Base-by-base conservation (phyloP, 2,888 invertebrate species). In the Camptogramma bilineatum region DNA sequence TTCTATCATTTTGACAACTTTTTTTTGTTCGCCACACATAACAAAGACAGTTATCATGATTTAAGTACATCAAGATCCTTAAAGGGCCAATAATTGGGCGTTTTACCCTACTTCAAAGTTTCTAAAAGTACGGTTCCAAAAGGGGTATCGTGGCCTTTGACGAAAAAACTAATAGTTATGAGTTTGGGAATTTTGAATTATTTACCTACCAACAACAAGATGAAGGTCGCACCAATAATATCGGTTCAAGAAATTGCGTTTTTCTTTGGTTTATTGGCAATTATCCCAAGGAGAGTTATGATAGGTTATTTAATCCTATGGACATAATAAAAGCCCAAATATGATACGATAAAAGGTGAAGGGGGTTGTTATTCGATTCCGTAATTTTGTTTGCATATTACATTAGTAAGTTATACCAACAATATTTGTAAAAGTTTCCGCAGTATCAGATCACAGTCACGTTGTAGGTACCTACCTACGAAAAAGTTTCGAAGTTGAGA, bases 401-500 rank as follows among this genome's bases (percentile, higher is more conserved):
- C 52, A 53, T 54, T 39, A 39, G 18, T 55, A 31, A 50, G 31
- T 46, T 53, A 55, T 52, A 21, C 19, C 18, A 28, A 56, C 34
- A 55, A 34, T 21, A 34, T 62, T 52, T 52, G 39, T 47, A n/a
- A 56, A 56, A 56, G 47, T 52, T 52, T 61, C 50, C 44, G 31
- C 51, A 51, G 55, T 55, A 55, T 44, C 50, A 48, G 50, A 54
- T 61, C 34, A 54, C 48, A 54, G 16, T 48, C 48, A 53, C 34
- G 39, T 21, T 19, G 18, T 47, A n/a, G n/a, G n/a, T n/a, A n/a
- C n/a, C n/a, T n/a, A 7, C 21, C 46, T 54, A 54, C 19, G 51
- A 21, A 51, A 54, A 62, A 62, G 55, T 62, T 62, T 62, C 34
- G 13, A 55, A 62, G 55, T 55, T 55, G 19, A 46, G 46, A 55